phyloP scores from a whole-genome alignment of 1,140 invertebrate species.

The Musca vetustissima region DNA sequence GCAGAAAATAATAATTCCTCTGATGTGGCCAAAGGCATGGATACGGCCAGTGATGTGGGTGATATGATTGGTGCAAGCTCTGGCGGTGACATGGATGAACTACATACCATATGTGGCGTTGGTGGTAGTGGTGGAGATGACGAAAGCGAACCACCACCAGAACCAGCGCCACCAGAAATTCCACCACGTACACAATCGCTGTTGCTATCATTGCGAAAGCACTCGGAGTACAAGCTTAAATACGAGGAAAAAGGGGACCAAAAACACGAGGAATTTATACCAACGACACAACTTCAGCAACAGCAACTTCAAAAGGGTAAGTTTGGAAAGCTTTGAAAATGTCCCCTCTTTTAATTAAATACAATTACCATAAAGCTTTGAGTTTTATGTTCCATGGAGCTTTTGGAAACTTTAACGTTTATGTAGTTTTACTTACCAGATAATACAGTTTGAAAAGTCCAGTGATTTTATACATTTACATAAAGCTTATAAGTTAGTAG shows the following conservation, averaged over 20 bases:
- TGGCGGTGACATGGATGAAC: slow-evolving; percentile 16
- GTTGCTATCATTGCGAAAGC: slow-evolving; percentile 57
- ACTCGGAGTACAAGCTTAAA: slow-evolving; percentile 53
- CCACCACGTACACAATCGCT: slow-evolving; percentile 67
- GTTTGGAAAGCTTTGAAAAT: slow-evolving; percentile 31
- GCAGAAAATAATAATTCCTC: slow-evolving; percentile 24
- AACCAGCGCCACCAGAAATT: slow-evolving; percentile 70
- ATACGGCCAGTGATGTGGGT: slow-evolving; percentile 13
- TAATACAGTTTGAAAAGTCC: too few species aligned
- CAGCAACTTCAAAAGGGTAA: slow-evolving; percentile 48
- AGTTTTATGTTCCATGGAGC: too few species aligned
- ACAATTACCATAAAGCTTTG: too few species aligned
- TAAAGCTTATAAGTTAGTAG: too few species aligned
- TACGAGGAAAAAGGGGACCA: slow-evolving; percentile 55
- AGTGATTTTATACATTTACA: too few species aligned
- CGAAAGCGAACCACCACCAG: slow-evolving; percentile 66
- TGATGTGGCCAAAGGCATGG: slow-evolving; percentile 12
- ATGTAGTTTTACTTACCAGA: too few species aligned
- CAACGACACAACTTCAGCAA: slow-evolving; percentile 46
- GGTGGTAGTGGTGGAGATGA: slow-evolving; percentile 40
- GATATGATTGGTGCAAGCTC: neutral
- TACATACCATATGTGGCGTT: neutral
- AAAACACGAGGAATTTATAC: slow-evolving; percentile 56
- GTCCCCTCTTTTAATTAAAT: neutral
- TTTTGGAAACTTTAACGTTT: too few species aligned